Percentiles rank a stretch among this genome's conserved stretches.
phyloP scores from a whole-genome alignment of 2,888 invertebrate species.

The Amphipoea lucens region DNA sequence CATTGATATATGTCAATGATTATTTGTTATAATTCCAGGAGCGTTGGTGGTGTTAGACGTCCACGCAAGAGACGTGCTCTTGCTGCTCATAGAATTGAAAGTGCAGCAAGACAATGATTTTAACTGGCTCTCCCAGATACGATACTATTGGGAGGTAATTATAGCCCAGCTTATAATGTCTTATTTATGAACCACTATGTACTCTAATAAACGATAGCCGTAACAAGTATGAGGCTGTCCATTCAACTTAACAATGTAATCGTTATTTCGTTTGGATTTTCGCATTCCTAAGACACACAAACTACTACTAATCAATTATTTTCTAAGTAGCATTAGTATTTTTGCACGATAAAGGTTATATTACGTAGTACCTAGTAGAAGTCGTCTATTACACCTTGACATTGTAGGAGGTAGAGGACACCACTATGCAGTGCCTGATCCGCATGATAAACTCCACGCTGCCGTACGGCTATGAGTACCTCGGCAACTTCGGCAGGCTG shows the following conservation, averaged over 20 bases:
- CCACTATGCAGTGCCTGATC: conserved; percentile 91
- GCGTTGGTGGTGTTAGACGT: conserved; percentile 98
- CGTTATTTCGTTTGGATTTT: neutral
- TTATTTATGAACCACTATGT: neutral
- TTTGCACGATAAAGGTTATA: neutral
- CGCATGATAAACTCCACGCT: conserved; percentile 97
- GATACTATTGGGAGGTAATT: conserved; percentile 95
- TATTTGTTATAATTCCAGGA: conserved; percentile 85
- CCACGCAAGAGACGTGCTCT: conserved; percentile 96
- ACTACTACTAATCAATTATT: neutral
- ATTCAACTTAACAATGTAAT: neutral
- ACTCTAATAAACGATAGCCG: neutral
- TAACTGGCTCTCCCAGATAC: conserved; percentile 94
- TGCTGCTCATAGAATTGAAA: conserved; percentile 91
- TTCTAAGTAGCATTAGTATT: neutral
- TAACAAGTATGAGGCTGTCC: neutral
- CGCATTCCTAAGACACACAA: neutral
- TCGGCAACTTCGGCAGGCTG: conserved; percentile 96
- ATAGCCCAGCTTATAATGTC: neutral
- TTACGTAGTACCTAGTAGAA: neutral
- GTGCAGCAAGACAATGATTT: conserved; percentile 95
- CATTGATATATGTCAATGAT: too few species aligned
- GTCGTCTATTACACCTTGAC: neutral
- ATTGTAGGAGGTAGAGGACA: conserved; percentile 87
- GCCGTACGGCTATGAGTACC: conserved; percentile 98